Base-by-base conservation (phyloP, 2,797 vertebrate genomes). In the Propithecus deckenii region DNA sequence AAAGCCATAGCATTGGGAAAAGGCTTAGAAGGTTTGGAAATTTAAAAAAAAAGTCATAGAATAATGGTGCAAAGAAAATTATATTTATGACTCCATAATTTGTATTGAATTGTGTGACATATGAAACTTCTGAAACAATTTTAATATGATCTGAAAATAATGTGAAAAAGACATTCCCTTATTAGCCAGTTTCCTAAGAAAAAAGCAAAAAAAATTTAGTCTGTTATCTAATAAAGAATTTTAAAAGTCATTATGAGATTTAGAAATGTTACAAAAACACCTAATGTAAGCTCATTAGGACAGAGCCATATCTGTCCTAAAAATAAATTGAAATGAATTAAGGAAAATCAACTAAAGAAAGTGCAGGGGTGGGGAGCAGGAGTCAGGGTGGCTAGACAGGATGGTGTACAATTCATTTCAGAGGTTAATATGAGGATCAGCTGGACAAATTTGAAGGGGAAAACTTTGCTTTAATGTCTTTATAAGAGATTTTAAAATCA, bases 191-290 rank as follows among this genome's bases (percentile, higher is more conserved):
- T 85, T 76, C 12, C 17, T 2, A 55, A 67, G 67, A 72, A 67
- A 55, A 17, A n/a, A 7, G 59, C 61, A 81, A 61, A 59, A 17
- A 25, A 5, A 5, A 1, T 30, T 43, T 28, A 55, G 4, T 7
- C 9, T 75, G 22, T 90, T 59, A 23, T 55, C 30, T 63, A 28
- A 28, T 88, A 88, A 75, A 23, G 4, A 71, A 83, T 67, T 86
- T 74, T 43, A n/a, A 72, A 92, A 79, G 20, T 38, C 2, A 88
- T 46, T 38, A 43, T 52, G 30, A 86, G 25, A 86, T 90, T 52
- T 46, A 80, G 8, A 95, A 92, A 91, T 86, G 6, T 76, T 52
- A 79, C 5, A 92, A 41, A 95, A n/a, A 52, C 5, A 74, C 3
- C 11, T 43, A 72, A 55, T 12, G 2, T 22, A 84, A 74, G 2